Percentiles rank a stretch among this genome's conserved stretches.
Evolutionary conservation across 2,888 invertebrate species (phyloP).

Genomic region (Cheilosia scutellata): DNA sequence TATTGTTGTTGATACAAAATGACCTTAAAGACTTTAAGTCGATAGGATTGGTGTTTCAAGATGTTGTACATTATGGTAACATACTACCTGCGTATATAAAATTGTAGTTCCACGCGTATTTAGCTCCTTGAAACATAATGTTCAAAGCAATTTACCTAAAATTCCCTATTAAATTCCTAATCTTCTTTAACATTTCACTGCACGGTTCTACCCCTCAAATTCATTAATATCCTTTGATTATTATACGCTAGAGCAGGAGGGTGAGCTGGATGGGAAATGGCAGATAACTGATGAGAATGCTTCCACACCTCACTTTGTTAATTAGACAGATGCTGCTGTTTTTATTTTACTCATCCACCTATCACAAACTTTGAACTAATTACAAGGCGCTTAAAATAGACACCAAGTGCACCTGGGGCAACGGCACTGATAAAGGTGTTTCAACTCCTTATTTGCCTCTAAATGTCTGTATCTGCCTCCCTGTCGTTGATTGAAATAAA

Average conservation of each 20-base stretch:
- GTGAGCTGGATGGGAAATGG: background rate
- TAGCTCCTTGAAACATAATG: too few relatives aligned
- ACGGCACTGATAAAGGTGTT: slow-evolving; percentile 14
- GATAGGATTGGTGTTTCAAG: too few relatives aligned
- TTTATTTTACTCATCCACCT: slow-evolving; percentile 18
- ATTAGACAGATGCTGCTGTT: slow-evolving; percentile 23
- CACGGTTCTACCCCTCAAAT: slow-evolving; percentile 19
- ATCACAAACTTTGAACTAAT: slow-evolving; percentile 42
- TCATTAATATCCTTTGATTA: slow-evolving; percentile 28
- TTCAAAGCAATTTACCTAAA: too few relatives aligned
- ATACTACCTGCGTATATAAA: too few relatives aligned
- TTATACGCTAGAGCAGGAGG: background rate
- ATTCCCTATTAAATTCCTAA: slow-evolving; percentile 12
- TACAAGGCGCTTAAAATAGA: slow-evolving; percentile 32
- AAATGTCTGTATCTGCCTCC: too few relatives aligned
- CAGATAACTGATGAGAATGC: slow-evolving; percentile 37
- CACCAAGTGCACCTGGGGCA: slow-evolving; percentile 24
- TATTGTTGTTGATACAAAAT: too few relatives aligned
- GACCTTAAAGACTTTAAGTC: too few relatives aligned
- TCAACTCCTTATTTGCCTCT: background rate
- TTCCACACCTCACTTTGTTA: slow-evolving; percentile 44
- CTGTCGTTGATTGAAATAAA: too few relatives aligned
- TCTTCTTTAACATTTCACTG: slow-evolving; percentile 31
- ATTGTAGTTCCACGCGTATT: too few relatives aligned
- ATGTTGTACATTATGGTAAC: too few relatives aligned